Conservation (phyloP, 1,140 invertebrate species). For the Pogonognathellus flavescens region DNA sequence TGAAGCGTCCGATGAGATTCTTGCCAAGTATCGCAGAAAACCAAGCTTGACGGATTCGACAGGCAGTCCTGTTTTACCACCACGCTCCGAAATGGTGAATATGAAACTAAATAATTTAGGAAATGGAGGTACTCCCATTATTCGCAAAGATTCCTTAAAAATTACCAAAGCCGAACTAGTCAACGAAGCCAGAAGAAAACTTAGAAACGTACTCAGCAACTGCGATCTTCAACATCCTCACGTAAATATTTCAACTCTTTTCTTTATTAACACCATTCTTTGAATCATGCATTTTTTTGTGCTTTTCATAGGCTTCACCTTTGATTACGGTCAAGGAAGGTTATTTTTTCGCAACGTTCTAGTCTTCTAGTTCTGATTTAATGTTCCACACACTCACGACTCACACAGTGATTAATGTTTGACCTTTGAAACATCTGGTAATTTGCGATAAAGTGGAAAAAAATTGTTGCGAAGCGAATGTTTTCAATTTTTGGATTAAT, state of each 20-base stretch:
- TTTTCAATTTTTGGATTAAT: too few relatives aligned
- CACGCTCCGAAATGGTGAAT: not conserved
- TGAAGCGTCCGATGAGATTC: constrained; percentile 91
- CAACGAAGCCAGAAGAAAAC: constrained; percentile 84
- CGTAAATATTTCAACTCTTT: constrained; percentile 44
- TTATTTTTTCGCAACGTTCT: too few relatives aligned
- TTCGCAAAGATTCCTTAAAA: constrained; percentile 62
- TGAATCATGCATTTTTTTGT: too few relatives aligned
- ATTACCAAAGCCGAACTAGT: constrained; percentile 62
- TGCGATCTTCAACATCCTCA: constrained; percentile 75
- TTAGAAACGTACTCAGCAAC: constrained; percentile 90
- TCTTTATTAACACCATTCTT: too few relatives aligned
- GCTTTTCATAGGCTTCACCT: too few relatives aligned
- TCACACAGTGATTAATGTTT: too few relatives aligned
- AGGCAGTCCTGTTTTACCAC: constrained; percentile 50
- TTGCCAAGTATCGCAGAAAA: constrained; percentile 93
- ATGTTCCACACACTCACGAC: too few relatives aligned
- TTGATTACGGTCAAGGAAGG: too few relatives aligned
- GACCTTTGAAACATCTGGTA: too few relatives aligned
- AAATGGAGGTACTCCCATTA: constrained; percentile 4
- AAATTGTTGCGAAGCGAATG: too few relatives aligned
- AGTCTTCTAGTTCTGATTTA: too few relatives aligned
- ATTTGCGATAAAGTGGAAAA: too few relatives aligned
- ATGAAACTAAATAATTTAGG: constrained; percentile 2
- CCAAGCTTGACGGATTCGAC: constrained; percentile 72